Evolutionary conservation across 2,113 vertebrate species (phyloP).

Genomic region (Chrysemys picta): DNA sequence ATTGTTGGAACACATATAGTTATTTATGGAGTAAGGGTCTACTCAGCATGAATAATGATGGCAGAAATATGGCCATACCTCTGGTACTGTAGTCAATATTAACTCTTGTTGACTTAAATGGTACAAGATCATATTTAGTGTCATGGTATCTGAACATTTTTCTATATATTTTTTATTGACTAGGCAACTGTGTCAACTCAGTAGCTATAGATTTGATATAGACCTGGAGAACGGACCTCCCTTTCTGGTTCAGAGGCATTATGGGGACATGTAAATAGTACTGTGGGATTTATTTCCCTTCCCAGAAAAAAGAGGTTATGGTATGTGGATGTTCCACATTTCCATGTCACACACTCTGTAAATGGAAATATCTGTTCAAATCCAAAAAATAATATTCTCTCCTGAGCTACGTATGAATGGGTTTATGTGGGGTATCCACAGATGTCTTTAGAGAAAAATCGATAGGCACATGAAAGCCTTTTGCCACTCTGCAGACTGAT

Average conservation of each 20-base stretch:
- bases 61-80: neutral
- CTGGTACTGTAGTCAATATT: neutral
- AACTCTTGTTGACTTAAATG: neutral
- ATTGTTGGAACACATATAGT: neutral
- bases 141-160: neutral
- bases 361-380: neutral
- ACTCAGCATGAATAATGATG: neutral
- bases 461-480: neutral
- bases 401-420: slow-evolving; percentile 12
- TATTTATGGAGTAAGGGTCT: neutral
- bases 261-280: rapidly evolving
- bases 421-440: neutral
- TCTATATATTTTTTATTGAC: neutral
- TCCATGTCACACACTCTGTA: rapidly evolving
- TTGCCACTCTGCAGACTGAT: neutral
- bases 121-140: neutral
- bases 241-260: neutral
- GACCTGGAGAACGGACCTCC: neutral
- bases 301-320: neutral
- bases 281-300: neutral
- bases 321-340: rapidly evolving
- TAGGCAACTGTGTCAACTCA: neutral
- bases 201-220: neutral
- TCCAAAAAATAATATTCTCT: neutral
- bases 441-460: slow-evolving; percentile 5